These are phyloP conservation scores for Trichonephila inaurata DNA, from an alignment of 1,140 invertebrate genomes.

Conservation along the genomic window DNA sequence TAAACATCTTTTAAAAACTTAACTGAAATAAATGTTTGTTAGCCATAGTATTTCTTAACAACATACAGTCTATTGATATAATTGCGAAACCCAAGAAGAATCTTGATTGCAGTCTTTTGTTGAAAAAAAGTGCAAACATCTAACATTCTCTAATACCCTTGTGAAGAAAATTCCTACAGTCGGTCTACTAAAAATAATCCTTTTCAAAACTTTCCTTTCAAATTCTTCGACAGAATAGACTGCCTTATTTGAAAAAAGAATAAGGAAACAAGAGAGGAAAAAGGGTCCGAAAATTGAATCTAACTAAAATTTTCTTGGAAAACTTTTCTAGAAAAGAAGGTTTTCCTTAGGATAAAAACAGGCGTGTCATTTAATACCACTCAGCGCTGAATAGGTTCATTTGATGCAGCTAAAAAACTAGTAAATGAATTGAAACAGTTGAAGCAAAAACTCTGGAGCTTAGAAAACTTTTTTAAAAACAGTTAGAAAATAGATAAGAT, in stretches of 20 bases:
- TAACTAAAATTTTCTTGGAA: constrained; percentile 5
- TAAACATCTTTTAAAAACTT: too few relatives aligned
- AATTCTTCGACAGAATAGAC: not conserved
- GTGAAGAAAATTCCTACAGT: not conserved
- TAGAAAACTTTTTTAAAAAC: not conserved
- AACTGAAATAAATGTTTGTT: too few relatives aligned
- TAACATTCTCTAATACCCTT: not conserved
- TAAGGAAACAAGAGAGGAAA: not conserved
- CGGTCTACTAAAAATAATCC: constrained; percentile 29
- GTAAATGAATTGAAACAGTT: constrained; percentile 33
- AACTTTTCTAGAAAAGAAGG: not conserved
- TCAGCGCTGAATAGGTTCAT: constrained; percentile 57
- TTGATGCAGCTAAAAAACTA: constrained; percentile 29
- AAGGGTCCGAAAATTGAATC: constrained; percentile 1
- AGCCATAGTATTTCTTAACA: too few relatives aligned
- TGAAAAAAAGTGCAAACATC: not conserved
- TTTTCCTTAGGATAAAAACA: not conserved
- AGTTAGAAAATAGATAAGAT: not conserved
- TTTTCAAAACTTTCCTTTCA: constrained; percentile 28
- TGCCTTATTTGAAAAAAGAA: not conserved
- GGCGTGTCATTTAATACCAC: constrained; percentile 32
- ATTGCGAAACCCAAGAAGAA: not conserved
- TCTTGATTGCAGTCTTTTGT: not conserved
- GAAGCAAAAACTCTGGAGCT: not conserved
- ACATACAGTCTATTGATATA: not conserved